Evolutionary conservation across 2,888 invertebrate genomes (phyloP).

Genomic region (Acrobasis consociella): DNA sequence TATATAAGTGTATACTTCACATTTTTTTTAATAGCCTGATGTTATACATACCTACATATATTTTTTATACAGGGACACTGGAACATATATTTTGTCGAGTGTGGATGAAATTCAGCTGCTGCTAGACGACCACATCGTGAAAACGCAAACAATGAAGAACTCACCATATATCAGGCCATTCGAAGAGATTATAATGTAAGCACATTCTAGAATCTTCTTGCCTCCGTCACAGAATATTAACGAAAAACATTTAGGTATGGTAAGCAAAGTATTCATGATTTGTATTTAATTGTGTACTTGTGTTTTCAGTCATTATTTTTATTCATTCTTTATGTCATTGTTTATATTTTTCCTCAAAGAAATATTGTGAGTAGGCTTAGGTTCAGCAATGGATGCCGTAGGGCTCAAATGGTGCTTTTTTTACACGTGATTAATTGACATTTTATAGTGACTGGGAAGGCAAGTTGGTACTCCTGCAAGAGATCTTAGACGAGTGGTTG

Average conservation of each 20-base stretch:
- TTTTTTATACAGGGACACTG: slow-evolving; percentile 87
- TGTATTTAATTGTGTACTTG: too few species aligned
- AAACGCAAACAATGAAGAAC: slow-evolving; percentile 98
- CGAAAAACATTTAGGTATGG: too few species aligned
- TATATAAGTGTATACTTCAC: too few species aligned
- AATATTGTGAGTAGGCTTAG: too few species aligned
- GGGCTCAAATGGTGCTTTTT: background rate
- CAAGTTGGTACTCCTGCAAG: slow-evolving; percentile 92
- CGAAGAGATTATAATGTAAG: slow-evolving; percentile 90
- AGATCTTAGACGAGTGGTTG: slow-evolving; percentile 97
- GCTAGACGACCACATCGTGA: slow-evolving; percentile 97
- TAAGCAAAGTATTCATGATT: too few species aligned
- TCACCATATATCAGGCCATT: slow-evolving; percentile 98
- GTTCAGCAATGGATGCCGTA: too few species aligned
- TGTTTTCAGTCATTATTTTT: too few species aligned
- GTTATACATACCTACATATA: background rate
- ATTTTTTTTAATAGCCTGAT: too few species aligned
- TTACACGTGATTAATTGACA: slow-evolving; percentile 24
- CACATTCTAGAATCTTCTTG: slow-evolving; percentile 28
- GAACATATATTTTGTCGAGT: slow-evolving; percentile 93
- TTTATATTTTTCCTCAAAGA: too few species aligned
- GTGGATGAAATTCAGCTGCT: slow-evolving; percentile 97
- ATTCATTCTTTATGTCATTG: too few species aligned
- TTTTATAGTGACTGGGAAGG: slow-evolving; percentile 92
- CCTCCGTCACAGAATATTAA: too few species aligned